Evolutionary conservation across 2,797 vertebrate species (phyloP), one percentile per base, ranked within the genome.

Genomic region (Ctenopoma multispine): DNA sequence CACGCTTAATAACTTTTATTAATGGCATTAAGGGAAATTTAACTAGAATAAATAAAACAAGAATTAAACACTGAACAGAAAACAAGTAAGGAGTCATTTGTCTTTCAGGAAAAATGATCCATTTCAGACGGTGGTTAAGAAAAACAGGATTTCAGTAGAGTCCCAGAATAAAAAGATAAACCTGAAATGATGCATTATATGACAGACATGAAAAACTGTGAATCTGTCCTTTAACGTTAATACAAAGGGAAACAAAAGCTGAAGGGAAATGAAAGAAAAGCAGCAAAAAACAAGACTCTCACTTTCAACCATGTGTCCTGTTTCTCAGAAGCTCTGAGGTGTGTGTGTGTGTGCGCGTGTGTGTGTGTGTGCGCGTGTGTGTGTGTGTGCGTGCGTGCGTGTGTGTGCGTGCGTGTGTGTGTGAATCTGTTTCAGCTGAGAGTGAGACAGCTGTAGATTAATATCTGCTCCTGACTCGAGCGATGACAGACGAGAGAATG

Each of bases 401-500:
- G 24, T 24, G n/a, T n/a, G n/a, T n/a, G n/a, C n/a, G n/a, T n/a
- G n/a, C n/a, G n/a, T 8, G 50, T 36, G 34, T 36, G 34, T 77
- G 75, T 75, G 75, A 65, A 64, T 81, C 66, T 57, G 63, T 75
- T 75, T 72, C 62, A 87, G 77, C 77, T 75, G 67, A 87, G 80
- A 76, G 67, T 27, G 12, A 67, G 87, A 86, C 92, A 94, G 91
- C 91, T 93, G 92, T 81, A 85, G 83, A 93, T 89, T 89, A 82
- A 92, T 88, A 84, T 85, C 72, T 63, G 77, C 85, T 80, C 83
- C 81, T 87, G 88, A 90, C 81, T 78, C 29, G 51, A 75, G 79
- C 60, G 89, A 82, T 75, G 91, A 94, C 69, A 29, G 92, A 93
- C 76, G 50, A 60, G 82, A 77, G 70, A 57, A 72, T 62, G 81